Base-by-base conservation (phyloP, 2,797 vertebrate species). In the Falco novaeseelandiae region DNA sequence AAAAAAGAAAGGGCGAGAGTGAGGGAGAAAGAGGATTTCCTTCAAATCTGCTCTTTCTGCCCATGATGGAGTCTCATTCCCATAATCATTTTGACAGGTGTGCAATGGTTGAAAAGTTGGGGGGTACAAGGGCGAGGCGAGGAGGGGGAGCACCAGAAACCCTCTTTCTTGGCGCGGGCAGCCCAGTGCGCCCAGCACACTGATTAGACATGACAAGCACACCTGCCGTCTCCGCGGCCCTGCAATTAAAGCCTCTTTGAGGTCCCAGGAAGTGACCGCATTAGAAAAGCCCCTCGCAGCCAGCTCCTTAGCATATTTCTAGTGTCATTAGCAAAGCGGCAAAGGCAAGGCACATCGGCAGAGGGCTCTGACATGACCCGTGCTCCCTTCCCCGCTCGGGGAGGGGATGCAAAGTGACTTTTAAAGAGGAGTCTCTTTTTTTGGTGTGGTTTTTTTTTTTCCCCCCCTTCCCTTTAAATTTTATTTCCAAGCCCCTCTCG, bases 131-230 rank as follows among this genome's bases (percentile, higher is more conserved):
- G 97, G 89, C 44, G 69, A 40, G 70, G 66, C 32, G 58, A 83
- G 90, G 87, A 67, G 89, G 63, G 73, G 70, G 40, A 89, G 94
- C 57, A 13, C 62, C 93, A 9, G 88, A 42, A 52, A 34, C 69
- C 82, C 54, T 51, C 96, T 83, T 71, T 89, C 90, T 76, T 69
- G 82, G 87, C 66, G 81, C 93, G 83, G 95, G 95, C 91, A 88
- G 93, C 95, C 84, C 89, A 84, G 94, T 90, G 91, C 96, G 91
- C 95, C 97, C 74, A 22, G 78, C 71, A 82, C 85, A 59, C 95
- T 98, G 97, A 99, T 99, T 99, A 98, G 98, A 98, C 97, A 95
- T 98, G 98, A 99, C 98, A 98, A 98, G 97, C 98, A 98, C 99
- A 99, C 98, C 99, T 99, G 98, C 98, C 91, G 88, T 97, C 98